Conservation (phyloP, 2,113 vertebrate genomes). For the Protobothrops flavoviridis region DNA sequence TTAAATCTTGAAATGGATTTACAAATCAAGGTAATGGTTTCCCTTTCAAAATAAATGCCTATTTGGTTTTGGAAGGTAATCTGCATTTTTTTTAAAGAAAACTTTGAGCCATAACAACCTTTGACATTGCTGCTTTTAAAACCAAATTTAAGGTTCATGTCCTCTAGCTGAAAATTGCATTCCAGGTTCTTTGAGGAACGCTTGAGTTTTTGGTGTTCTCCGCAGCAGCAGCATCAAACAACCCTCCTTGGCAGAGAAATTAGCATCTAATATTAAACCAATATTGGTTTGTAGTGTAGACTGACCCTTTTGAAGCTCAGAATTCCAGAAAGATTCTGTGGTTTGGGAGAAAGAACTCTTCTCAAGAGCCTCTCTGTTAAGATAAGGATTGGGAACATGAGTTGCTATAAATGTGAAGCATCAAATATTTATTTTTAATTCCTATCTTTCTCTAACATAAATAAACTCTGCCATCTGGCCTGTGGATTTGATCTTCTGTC, state of each 20-base stretch:
- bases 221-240: neutral
- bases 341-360: neutral
- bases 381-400: neutral
- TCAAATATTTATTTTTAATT: constrained; percentile 12
- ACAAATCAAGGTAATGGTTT: neutral
- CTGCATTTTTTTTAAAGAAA: no score
- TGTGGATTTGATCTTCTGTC: neutral
- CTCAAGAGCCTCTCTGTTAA: neutral
- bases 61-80: neutral
- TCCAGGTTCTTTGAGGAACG: neutral
- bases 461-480: neutral
- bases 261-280: neutral
- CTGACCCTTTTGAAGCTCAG: neutral
- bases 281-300: neutral
- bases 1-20: neutral
- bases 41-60: neutral
- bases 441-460: constrained; percentile 14
- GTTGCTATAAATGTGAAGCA: neutral
- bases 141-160: neutral
- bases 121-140: neutral
- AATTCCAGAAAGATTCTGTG: neutral
- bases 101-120: neutral
- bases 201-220: neutral
- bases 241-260: neutral
- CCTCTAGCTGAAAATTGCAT: neutral